phyloP scores from a whole-genome alignment of 2,113 vertebrate genomes.

The Anhinga rufa region DNA sequence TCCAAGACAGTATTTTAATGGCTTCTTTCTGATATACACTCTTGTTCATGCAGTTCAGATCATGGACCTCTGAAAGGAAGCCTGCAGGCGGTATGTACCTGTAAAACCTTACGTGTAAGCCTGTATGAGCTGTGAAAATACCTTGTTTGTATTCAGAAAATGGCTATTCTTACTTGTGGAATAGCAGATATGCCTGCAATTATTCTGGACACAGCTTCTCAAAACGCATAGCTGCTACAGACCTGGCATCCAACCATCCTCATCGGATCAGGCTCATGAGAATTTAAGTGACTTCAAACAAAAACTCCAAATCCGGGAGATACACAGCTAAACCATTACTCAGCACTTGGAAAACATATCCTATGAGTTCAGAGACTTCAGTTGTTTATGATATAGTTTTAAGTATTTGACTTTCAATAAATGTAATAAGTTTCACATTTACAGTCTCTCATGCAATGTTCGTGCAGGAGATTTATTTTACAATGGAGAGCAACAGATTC shows the following conservation, averaged over 20 bases:
- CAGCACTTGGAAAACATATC: not conserved
- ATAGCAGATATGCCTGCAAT: not conserved
- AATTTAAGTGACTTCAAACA: not conserved
- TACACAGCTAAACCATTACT: not conserved
- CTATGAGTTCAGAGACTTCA: not conserved
- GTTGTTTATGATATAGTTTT: not conserved
- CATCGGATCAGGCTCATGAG: not conserved
- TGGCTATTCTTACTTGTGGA: not conserved
- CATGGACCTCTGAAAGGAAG: no score
- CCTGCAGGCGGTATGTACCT: not conserved
- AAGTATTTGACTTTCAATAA: not conserved
- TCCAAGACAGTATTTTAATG: not conserved
- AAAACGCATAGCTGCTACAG: not conserved
- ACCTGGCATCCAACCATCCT: not conserved
- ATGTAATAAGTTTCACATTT: not conserved
- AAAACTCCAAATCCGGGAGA: not conserved
- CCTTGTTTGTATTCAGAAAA: not conserved
- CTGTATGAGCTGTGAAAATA: not conserved
- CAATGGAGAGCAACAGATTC: conserved; percentile 17
- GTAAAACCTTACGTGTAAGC: not conserved
- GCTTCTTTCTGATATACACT: not conserved
- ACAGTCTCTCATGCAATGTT: not conserved
- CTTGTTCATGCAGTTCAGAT: not conserved
- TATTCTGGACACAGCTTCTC: not conserved
- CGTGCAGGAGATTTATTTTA: not conserved